Base-by-base conservation (phyloP, 2,888 invertebrate species). In the Callosobruchus maculatus region DNA sequence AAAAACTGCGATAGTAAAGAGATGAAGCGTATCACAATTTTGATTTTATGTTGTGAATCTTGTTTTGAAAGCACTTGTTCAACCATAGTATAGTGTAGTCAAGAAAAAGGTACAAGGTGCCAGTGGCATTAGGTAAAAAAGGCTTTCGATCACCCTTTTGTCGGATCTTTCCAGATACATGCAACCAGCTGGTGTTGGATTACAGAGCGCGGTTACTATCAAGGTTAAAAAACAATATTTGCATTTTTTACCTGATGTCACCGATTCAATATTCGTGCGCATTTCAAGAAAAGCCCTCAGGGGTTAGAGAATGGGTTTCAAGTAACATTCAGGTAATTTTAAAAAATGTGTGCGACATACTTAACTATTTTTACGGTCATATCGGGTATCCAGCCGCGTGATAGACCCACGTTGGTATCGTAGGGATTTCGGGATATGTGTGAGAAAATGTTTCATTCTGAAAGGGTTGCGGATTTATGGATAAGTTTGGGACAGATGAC, bases 171-270 rank as follows among this genome's bases (percentile, higher is more conserved):
- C 30, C 30, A 20, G 22, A 71, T 71, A 71, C 71, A 30, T 71
- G 71, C 68, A 68, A 71, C 21, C 71, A 71, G 20, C 22, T 71
- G 71, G 71, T 71, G 22, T 71, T 31, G 31, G 30, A 31, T 71
- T 71, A 71, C 71, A 26, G 21, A n/a, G 20, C 22, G 26, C 18
- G 49, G 49, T 49, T 49, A 49, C 49, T 49, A 49, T 18, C n/a
- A n/a, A 30, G 71, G 13, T n/a, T 49, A 75, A 73, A 77, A 75
- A 77, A 73, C 74, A 73, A 74, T 74, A 78, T 78, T 78, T 78
- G 78, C 78, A 78, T 78, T 78, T 78, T 78, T 78, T 78, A 78
- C 78, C 78, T 78, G 78, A 71, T 31, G 49, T 31, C 26, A 74
- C 74, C 67, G 74, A 72, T 75, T 69, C 77, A 72, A 77, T 76